phyloP scores from a whole-genome alignment of 92 coral and sea anemone species.

The Nematostella vectensis region DNA sequence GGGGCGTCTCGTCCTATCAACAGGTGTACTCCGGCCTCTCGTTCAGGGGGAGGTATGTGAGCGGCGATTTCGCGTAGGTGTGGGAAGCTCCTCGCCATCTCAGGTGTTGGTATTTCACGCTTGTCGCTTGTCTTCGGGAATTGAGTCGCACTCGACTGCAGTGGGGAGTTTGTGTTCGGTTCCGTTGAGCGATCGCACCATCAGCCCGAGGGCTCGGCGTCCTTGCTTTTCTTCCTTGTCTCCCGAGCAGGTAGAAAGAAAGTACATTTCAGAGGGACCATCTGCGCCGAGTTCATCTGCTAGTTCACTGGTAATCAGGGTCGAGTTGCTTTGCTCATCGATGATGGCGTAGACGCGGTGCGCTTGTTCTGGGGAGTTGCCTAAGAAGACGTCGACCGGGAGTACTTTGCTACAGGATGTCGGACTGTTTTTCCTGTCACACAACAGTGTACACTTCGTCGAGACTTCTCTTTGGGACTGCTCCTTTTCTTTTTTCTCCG shows the following conservation, averaged over 20 bases:
- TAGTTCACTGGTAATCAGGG: conserved; percentile 18
- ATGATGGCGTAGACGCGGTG: conserved; percentile 6
- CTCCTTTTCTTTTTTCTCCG: not conserved
- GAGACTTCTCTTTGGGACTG: conserved; percentile 9
- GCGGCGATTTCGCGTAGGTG: conserved; percentile 36
- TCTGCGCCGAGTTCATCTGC: conserved; percentile 19
- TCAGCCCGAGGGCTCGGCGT: conserved; percentile 6
- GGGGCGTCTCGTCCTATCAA: conserved; percentile 54
- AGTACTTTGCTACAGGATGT: not conserved
- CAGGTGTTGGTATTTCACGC: conserved; percentile 10
- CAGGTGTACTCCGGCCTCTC: conserved; percentile 23
- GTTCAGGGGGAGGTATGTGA: conserved; percentile 42
- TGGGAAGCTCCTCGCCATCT: conserved; percentile 49
- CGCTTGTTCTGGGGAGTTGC: not conserved
- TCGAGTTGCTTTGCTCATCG: conserved; percentile 16
- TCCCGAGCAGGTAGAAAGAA: conserved; percentile 41
- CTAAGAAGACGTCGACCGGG: not conserved
- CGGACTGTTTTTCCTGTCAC: not conserved
- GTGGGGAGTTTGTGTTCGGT: not conserved
- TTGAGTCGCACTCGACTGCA: conserved; percentile 3
- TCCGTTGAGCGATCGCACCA: conserved; percentile 1
- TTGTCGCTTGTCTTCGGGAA: conserved; percentile 4
- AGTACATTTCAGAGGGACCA: conserved; percentile 32
- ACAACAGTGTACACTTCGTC: conserved; percentile 6
- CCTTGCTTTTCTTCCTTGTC: conserved; percentile 16